These are phyloP conservation scores for Brachymystax lenok DNA, from an alignment of 2,797 vertebrate genomes.

Conservation along the genomic window DNA sequence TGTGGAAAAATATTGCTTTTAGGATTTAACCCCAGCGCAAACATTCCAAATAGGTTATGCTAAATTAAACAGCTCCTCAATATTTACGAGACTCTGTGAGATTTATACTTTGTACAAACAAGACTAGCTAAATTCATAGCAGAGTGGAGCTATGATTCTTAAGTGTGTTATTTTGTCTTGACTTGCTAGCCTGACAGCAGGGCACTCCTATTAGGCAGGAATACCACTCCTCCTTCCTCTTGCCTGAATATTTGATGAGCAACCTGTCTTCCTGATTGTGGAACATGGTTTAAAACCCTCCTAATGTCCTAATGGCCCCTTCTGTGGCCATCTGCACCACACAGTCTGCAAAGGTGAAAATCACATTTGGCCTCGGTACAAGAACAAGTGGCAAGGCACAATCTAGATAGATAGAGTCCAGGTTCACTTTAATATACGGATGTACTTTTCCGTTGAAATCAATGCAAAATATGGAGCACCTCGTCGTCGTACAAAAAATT, in stretches of 20 bases:
- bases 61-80: background rate
- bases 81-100: slow-evolving; percentile 16
- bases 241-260: slow-evolving; percentile 64
- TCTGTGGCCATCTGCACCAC: slow-evolving; percentile 53
- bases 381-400: slow-evolving; percentile 14
- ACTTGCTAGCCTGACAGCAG: slow-evolving; percentile 9
- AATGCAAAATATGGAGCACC: slow-evolving; percentile 19
- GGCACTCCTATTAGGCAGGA: slow-evolving; percentile 34
- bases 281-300: slow-evolving; percentile 50
- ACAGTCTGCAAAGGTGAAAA: slow-evolving; percentile 43
- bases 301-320: slow-evolving; percentile 44
- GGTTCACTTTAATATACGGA: background rate
- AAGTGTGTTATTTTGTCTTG: slow-evolving; percentile 16
- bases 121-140: slow-evolving; percentile 1
- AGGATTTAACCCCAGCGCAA: background rate
- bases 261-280: slow-evolving; percentile 57
- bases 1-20: background rate
- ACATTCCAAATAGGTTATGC: background rate
- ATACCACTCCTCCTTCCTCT: slow-evolving; percentile 53
- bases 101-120: slow-evolving; percentile 2
- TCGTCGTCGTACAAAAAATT: slow-evolving; percentile 19
- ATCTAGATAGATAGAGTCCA: background rate
- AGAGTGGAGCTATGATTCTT: slow-evolving; percentile 2
- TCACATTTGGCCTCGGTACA: slow-evolving; percentile 53
- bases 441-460: slow-evolving; percentile 22